A percentile compares a stretch with the other conserved stretches of the same genome.
Evolutionary conservation across 2,797 vertebrate genomes (phyloP).

Genomic region (Margarornis squamiger): DNA sequence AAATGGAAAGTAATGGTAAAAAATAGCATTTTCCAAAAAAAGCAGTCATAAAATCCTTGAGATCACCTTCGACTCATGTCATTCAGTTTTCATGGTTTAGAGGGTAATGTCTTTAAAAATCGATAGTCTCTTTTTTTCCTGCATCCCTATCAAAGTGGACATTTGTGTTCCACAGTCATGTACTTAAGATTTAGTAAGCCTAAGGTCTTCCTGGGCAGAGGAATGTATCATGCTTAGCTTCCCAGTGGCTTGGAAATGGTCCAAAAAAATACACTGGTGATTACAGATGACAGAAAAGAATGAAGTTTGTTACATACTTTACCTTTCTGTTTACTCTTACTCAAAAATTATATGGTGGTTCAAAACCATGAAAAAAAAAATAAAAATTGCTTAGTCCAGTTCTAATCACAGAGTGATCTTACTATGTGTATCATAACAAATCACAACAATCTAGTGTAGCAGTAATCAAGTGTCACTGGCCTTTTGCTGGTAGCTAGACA

Average conservation of each 20-base stretch:
- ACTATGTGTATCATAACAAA: not conserved
- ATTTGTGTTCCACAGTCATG: not conserved
- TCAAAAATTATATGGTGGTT: not conserved
- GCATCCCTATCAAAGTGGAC: not conserved
- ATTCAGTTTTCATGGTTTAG: not conserved
- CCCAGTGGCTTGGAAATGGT: not conserved
- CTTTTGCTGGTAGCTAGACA: not conserved
- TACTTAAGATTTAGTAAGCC: not conserved
- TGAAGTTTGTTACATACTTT: not conserved
- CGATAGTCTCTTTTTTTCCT: rapidly evolving
- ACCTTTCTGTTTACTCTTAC: not conserved
- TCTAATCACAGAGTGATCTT: not conserved
- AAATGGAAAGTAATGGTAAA: not conserved
- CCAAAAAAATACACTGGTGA: not conserved
- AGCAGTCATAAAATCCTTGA: not conserved
- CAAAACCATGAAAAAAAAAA: not conserved
- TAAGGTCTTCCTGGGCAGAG: not conserved
- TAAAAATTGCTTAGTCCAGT: not conserved
- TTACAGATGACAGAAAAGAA: not conserved
- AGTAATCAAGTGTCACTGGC: not conserved
- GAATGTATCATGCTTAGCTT: not conserved
- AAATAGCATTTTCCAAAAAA: not conserved
- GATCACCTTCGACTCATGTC: not conserved
- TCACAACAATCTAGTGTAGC: not conserved
- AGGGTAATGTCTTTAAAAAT: not conserved